Percentiles rank a stretch among this genome's conserved stretches.
Evolutionary conservation across 2,113 vertebrate species (phyloP).

Genomic region (Cyphomyrus discorhynchus): DNA sequence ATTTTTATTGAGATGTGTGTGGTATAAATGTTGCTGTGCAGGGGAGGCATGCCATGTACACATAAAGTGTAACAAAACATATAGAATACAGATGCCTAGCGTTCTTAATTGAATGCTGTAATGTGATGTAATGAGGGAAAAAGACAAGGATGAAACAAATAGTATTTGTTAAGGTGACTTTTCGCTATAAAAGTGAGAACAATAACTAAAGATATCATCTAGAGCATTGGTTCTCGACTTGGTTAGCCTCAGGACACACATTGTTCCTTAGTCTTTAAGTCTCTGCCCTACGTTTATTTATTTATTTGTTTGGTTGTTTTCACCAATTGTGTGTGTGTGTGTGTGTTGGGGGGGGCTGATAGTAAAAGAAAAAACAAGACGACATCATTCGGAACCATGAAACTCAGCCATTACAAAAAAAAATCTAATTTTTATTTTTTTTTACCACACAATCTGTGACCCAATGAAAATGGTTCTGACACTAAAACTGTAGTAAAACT

Average conservation of each 20-base stretch:
- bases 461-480: too few species aligned
- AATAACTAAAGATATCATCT: not conserved
- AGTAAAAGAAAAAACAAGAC: not conserved
- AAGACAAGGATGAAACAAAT: not conserved
- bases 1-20: not conserved
- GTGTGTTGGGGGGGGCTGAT: not conserved
- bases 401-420: not conserved
- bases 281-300: not conserved
- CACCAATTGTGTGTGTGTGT: not conserved
- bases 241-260: not conserved
- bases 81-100: not conserved
- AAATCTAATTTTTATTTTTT: too few species aligned
- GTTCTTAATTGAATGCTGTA: not conserved
- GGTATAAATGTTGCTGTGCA: not conserved
- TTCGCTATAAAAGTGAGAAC: not conserved
- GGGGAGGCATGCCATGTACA: not conserved
- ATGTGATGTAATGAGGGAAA: not conserved
- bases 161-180: not conserved
- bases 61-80: not conserved
- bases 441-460: not conserved
- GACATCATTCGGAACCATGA: not conserved
- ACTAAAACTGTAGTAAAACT: not conserved
- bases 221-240: not conserved
- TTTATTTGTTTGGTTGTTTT: not conserved
- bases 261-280: not conserved